Base-by-base conservation (phyloP, 2,888 invertebrate genomes). In the Drepana falcataria region DNA sequence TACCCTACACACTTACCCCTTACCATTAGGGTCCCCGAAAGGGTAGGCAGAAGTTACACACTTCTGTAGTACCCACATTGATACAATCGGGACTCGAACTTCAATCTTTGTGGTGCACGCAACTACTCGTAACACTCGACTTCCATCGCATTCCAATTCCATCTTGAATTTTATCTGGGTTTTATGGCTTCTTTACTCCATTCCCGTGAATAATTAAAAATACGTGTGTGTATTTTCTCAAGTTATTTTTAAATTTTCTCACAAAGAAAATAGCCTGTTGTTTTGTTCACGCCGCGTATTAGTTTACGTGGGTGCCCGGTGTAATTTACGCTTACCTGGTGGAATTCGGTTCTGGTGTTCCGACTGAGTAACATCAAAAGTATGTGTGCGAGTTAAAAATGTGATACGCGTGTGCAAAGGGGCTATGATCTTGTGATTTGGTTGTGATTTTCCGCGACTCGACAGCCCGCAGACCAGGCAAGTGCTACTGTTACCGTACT, bases 301-400 rank as follows among this genome's bases (percentile, higher is more conserved):
- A 61, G 60, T 64, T 55, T 56, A 68, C 70, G 79, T 83, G 78
- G 84, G 83, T 41, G 51, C 33, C 40, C 73, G 80, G 69, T 69
- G 69, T 84, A 81, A 44, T 82, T 79, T 81, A 78, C 81, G 77
- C 74, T 73, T 66, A 73, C 74, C 74, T 72, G 72, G 57, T 67
- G 81, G 85, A 85, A 86, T 86, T 77, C 62, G 81, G 65, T 73
- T 85, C 85, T 85, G 87, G 81, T 79, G 57, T 21, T 21, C 21
- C 21, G 71, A 77, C 75, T 87, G 86, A 87, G 81, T 85, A 85
- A 86, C 69, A 79, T 66, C 65, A 59, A 54, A 80, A 76, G 77
- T 76, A 87, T 87, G 71, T 69, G 59, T 70, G 57, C 57, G 65
- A 61, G 64, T 61, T 69, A 58, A 63, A 66, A 67, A 65, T 65